Percentiles rank a stretch among this genome's conserved stretches.
Conservation (phyloP, 1,140 invertebrate species). For the Drosophila kanapiae region DNA sequence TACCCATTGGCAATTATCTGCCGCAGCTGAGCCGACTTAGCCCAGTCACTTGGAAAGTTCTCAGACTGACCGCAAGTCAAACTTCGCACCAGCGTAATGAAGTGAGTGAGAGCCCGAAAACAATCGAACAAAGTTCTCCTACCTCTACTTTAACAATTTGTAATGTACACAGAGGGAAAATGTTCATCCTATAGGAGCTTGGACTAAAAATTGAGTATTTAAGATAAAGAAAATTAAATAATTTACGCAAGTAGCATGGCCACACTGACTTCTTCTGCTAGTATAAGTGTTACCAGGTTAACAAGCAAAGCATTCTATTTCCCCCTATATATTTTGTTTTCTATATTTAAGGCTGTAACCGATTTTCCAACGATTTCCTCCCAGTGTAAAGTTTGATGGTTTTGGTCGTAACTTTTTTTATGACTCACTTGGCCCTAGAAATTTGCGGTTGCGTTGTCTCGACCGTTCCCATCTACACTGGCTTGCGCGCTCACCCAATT, state of each 20-base stretch:
- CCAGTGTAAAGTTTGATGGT: conserved; percentile 46
- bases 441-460: conserved; percentile 66
- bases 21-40: conserved; percentile 75
- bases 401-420: conserved; percentile 55
- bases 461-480: conserved; percentile 32
- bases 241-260: background rate
- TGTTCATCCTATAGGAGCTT: background rate
- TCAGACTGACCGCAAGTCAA: conserved; percentile 54
- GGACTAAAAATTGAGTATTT: fast-evolving
- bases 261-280: background rate
- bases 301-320: background rate
- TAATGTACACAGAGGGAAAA: background rate
- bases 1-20: conserved; percentile 39
- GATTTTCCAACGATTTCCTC: conserved; percentile 9
- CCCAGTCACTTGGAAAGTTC: conserved; percentile 72
- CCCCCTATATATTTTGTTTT: too few species aligned
- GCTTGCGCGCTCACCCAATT: conserved; percentile 45
- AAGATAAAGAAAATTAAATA: background rate
- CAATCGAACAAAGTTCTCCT: conserved; percentile 49
- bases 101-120: conserved; percentile 50
- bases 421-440: conserved; percentile 60
- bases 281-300: background rate
- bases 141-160: conserved; percentile 8
- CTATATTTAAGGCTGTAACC: too few species aligned
- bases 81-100: conserved; percentile 55